A percentile compares a stretch with the other conserved stretches of the same genome.
phyloP scores from a whole-genome alignment of 2,113 vertebrate species.

The Rhipidura dahli region DNA sequence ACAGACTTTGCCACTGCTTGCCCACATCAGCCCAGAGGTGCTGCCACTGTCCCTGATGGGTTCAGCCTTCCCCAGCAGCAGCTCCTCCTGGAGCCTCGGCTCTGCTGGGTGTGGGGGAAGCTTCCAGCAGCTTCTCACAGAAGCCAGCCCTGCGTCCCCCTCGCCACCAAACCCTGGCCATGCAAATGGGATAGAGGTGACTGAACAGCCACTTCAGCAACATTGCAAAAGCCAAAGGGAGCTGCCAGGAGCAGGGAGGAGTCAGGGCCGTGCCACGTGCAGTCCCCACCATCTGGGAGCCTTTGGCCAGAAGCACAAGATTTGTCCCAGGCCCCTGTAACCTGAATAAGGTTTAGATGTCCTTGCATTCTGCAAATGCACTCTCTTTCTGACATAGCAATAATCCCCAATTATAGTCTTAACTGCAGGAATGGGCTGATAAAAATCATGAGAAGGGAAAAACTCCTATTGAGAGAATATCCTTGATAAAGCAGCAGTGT shows the following conservation, averaged over 20 bases:
- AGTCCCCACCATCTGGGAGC: background rate
- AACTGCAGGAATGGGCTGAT: background rate
- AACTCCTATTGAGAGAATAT: background rate
- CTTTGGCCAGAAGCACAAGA: background rate
- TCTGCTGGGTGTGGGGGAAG: fast-evolving
- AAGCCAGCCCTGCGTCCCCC: background rate
- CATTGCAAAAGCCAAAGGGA: background rate
- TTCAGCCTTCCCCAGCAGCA: background rate
- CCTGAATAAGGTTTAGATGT: background rate
- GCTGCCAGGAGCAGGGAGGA: background rate
- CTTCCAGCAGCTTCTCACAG: background rate
- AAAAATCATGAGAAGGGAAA: background rate
- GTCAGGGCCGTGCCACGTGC: background rate
- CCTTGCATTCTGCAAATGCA: background rate
- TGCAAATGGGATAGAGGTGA: fast-evolving
- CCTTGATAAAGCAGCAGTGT: background rate
- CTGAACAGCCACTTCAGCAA: background rate
- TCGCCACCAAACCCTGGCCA: background rate
- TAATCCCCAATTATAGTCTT: background rate
- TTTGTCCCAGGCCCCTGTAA: background rate
- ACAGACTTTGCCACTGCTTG: too few relatives aligned
- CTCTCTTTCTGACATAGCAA: background rate
- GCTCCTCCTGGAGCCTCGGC: background rate
- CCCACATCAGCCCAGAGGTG: background rate
- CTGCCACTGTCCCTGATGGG: background rate